Evolutionary conservation across 2,888 invertebrate genomes (phyloP), one percentile per base, ranked within the genome.

Genomic region (Drosophila anomalata): DNA sequence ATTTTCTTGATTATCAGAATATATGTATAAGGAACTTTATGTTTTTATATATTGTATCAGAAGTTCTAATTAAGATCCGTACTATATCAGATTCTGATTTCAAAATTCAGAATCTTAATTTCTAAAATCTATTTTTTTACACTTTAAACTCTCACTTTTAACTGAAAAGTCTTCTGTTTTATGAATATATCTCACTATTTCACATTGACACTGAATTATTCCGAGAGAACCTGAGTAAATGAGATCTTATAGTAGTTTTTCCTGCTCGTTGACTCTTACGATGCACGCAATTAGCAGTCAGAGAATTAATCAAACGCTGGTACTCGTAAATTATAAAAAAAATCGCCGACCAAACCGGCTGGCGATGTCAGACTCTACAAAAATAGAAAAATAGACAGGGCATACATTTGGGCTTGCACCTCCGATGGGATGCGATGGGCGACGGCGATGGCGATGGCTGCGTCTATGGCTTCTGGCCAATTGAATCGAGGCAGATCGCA

Each of bases 341-440:
- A 52, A 53, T 51, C 58, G 29, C 12, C 20, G 50, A 44, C 73
- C 12, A 24, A 54, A 44, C 74, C 73, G 76, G 54, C 75, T 70
- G 76, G 26, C 63, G 60, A 22, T 66, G 63, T 67, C 61, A 56
- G 51, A 48, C 52, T 31, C 60, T 36, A 59, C 59, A 54, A 70
- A 70, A 69, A 54, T 70, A 71, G 62, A 73, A 74, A 80, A 85
- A 84, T 84, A 80, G 81, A 72, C 65, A 42, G 70, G 67, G 69
- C 66, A 68, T 67, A 67, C 67, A 67, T 56, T 67, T 68, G 67
- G 57, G 67, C 61, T 55, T 58, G 68, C 46, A 41, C 46, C 20
- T 8, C 41, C 41, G 58, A 53, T 59, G 75, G 61, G 53, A 42
- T 58, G 58, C 39, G 54, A 56, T 73, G 65, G 56, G 56, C 56